Evolutionary conservation across 2,113 vertebrate genomes (phyloP), one percentile per base, ranked within the genome.

Genomic region (Dasyurus viverrinus): DNA sequence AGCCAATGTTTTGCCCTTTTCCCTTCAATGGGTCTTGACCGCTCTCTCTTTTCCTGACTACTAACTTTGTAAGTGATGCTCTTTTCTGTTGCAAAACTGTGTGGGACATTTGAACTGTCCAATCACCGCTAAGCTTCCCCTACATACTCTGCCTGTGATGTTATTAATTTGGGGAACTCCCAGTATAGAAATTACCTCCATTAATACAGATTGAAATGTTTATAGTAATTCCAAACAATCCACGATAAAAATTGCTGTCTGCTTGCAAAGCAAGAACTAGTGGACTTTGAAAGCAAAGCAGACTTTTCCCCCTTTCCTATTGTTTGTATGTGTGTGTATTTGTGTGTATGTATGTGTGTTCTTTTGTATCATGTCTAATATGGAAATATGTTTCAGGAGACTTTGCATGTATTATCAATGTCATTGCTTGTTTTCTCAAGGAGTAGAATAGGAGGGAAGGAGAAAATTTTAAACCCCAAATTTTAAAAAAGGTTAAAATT

Each of bases 11-110:
- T 90, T 95, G 76, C 54, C 90, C 93, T 84, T 96, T 54, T 30
- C 46, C 92, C 36, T 93, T 91, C 48, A 2, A 0, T 96, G 54
- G 94, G 96, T 95, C 96, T 94, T 94, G 94, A 54, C 84, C 96
- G 92, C 24, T 16, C 91, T 96, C 53, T 26, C 52, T 93, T 91
- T 92, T 76, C 92, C 1, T 89, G 89, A 89, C 93, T 93, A 50
- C 89, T 36, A 90, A 55, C 94, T 95, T n/a, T 53, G 94, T 94
- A 48, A 7, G 53, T 97, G 54, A 25, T 89, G 25, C 14, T 96
- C n/a, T 25, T 11, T 93, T 91, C 4, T 48, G 25, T 91, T 0
- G 52, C 46, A n/a, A n/a, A 52, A 90, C 84, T 91, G 89, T 16
- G 26, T 48, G 46, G 42, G 68, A 92, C 52, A 36, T 94, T 89